Percentiles rank a stretch among this genome's conserved stretches.
phyloP scores from a whole-genome alignment of 2,888 invertebrate genomes.

The Pardosa pseudoannulata region DNA sequence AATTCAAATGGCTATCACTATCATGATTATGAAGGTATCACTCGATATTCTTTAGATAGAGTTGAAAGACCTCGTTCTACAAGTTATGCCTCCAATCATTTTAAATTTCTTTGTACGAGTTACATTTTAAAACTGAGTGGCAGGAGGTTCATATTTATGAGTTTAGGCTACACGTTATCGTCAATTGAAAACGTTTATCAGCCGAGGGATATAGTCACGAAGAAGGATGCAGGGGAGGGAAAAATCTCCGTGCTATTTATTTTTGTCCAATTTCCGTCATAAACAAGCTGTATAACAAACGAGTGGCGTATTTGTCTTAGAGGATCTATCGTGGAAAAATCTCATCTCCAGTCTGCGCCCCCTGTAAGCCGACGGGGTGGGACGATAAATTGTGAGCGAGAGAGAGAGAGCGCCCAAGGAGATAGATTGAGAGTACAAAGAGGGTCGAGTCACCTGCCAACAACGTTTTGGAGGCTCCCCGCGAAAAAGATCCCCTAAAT shows the following conservation, averaged over 20 bases:
- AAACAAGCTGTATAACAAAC: conserved; percentile 19
- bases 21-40: no score
- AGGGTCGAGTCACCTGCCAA: conserved; percentile 70
- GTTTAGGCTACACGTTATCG: no score
- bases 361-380: neutral
- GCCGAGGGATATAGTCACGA: no score
- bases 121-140: no score
- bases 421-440: conserved; percentile 60
- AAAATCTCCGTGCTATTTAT: neutral
- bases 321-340: conserved; percentile 23
- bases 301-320: conserved; percentile 10
- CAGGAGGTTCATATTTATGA: no score
- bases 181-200: no score
- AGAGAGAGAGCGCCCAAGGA: conserved; percentile 46
- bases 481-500: conserved; percentile 66
- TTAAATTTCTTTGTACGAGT: no score
- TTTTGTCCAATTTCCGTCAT: neutral
- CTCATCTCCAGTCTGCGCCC: neutral
- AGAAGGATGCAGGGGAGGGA: no score
- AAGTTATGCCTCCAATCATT: no score
- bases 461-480: conserved; percentile 41
- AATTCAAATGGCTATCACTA: no score
- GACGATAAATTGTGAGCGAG: conserved; percentile 35
- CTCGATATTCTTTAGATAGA: no score
- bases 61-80: no score